Conservation (phyloP, 2,888 invertebrate genomes). For the Perdita meconis region DNA sequence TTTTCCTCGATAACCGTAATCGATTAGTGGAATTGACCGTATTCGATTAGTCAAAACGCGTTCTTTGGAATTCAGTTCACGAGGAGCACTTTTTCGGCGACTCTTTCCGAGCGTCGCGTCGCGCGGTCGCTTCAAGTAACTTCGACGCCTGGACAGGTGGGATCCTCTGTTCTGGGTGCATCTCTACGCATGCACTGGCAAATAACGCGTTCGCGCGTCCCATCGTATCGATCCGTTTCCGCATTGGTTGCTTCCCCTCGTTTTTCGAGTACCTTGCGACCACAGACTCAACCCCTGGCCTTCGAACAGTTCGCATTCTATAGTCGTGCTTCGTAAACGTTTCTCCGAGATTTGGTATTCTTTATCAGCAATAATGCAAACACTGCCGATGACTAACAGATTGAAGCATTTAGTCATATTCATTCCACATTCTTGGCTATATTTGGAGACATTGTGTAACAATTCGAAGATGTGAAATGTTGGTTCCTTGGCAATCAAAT, state of each 20-base stretch:
- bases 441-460: too few species aligned
- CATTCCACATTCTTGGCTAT: too few species aligned
- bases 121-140: slow-evolving; percentile 75
- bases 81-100: not conserved
- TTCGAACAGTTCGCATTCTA: not conserved
- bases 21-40: too few species aligned
- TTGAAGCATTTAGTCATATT: too few species aligned
- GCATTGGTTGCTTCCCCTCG: slow-evolving; percentile 58
- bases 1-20: too few species aligned
- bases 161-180: slow-evolving; percentile 64
- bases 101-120: not conserved
- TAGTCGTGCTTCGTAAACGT: too few species aligned
- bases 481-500: too few species aligned
- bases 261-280: slow-evolving; percentile 29
- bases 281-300: not conserved
- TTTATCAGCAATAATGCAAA: too few species aligned
- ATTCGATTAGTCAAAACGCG: too few species aligned
- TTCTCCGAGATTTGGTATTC: too few species aligned
- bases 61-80: not conserved
- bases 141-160: slow-evolving; percentile 82
- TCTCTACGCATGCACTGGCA: slow-evolving; percentile 73
- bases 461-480: too few species aligned
- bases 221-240: slow-evolving; percentile 57
- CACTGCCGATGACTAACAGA: too few species aligned
- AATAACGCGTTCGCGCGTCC: slow-evolving; percentile 68